phyloP scores from a whole-genome alignment of 2,113 vertebrate species.

The Rallus limicola region DNA sequence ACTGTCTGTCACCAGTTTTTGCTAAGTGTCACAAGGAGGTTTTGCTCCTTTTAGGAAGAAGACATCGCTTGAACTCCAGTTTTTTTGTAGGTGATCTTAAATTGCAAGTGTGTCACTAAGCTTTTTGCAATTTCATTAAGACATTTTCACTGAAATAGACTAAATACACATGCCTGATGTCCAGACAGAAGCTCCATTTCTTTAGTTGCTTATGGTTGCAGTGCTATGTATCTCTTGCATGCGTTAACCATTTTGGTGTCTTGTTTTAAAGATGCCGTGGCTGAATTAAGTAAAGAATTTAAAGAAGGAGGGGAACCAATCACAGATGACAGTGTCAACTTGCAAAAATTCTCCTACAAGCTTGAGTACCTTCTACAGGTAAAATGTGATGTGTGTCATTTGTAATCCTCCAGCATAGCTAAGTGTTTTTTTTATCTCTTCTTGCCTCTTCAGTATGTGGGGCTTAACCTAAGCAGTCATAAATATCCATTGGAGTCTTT shows the following conservation, averaged over 20 bases:
- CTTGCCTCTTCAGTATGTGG: neutral
- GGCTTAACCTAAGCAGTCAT: neutral
- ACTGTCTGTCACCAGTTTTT: neutral
- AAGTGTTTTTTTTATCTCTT: neutral
- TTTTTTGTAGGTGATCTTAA: neutral
- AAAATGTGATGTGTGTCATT: neutral
- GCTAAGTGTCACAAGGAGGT: neutral
- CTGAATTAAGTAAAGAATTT: slow-evolving; percentile 88
- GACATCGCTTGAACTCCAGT: neutral
- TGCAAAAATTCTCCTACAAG: slow-evolving; percentile 95
- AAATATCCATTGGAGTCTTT: neutral
- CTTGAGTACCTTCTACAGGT: slow-evolving; percentile 96
- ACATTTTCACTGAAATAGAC: neutral
- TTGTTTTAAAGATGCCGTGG: slow-evolving; percentile 86
- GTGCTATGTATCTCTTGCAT: neutral
- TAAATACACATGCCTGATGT: neutral
- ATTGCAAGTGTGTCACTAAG: neutral
- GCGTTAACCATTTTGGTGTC: neutral
- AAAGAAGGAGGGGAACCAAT: slow-evolving; percentile 87
- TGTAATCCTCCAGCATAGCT: neutral
- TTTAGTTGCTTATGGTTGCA: neutral
- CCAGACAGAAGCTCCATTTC: neutral
- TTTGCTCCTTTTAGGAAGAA: neutral
- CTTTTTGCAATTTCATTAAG: neutral
- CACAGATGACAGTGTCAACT: slow-evolving; percentile 89